These are phyloP conservation scores for Xanthorhoe designata DNA, from an alignment of 2,888 invertebrate species.

Conservation along the genomic window DNA sequence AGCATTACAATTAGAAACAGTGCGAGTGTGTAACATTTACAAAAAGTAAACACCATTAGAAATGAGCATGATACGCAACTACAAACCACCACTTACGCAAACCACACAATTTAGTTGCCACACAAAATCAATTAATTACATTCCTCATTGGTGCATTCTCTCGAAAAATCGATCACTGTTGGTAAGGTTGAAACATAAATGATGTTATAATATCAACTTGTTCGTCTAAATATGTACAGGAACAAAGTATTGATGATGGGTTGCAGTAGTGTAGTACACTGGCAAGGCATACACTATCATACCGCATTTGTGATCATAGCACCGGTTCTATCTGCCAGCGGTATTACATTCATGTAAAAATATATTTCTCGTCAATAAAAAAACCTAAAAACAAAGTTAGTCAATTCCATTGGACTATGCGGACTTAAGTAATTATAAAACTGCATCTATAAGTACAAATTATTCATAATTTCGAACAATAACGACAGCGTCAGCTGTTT, in stretches of 20 bases:
- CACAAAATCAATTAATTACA: slow-evolving; percentile 26
- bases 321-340: slow-evolving; percentile 41
- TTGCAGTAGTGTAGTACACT: slow-evolving; percentile 29
- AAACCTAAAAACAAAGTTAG: slow-evolving; percentile 41
- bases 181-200: not conserved
- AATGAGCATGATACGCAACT: slow-evolving; percentile 7
- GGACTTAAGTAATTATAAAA: slow-evolving; percentile 47
- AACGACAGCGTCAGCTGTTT: slow-evolving; percentile 63
- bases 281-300: slow-evolving; percentile 31
- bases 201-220: slow-evolving; percentile 29
- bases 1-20: not conserved
- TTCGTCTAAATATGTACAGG: slow-evolving; percentile 36
- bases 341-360: slow-evolving; percentile 34
- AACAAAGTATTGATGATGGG: slow-evolving; percentile 24
- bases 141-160: slow-evolving; percentile 8
- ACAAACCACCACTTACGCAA: slow-evolving; percentile 15
- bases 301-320: slow-evolving; percentile 39
- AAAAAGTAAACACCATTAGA: slow-evolving; percentile 13
- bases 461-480: slow-evolving; percentile 52
- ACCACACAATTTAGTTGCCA: slow-evolving; percentile 37
- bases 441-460: slow-evolving; percentile 63
- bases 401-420: slow-evolving; percentile 45
- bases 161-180: not conserved
- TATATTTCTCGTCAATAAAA: slow-evolving; percentile 40
- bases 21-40: slow-evolving; percentile 11